phyloP scores from a whole-genome alignment of 2,797 vertebrate genomes.

The Crenichthys baileyi region DNA sequence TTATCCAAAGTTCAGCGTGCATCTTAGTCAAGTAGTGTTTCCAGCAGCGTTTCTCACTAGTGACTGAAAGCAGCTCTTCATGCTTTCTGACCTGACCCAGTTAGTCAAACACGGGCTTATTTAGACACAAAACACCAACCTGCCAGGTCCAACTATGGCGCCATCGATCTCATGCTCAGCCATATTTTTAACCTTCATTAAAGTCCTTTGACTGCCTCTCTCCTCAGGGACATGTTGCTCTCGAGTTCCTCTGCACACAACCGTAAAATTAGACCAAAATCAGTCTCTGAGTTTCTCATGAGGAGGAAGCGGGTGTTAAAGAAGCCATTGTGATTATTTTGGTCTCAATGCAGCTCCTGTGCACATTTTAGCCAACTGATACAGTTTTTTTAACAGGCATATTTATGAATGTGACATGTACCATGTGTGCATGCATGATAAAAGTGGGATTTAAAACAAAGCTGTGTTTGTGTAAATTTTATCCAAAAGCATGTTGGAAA shows the following conservation, averaged over 20 bases:
- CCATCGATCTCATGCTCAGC: slow-evolving; percentile 19
- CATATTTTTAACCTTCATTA: slow-evolving; percentile 51
- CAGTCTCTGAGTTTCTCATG: slow-evolving; percentile 30
- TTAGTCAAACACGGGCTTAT: slow-evolving; percentile 68
- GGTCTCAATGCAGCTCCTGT: slow-evolving; percentile 59
- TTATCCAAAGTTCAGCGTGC: slow-evolving; percentile 19
- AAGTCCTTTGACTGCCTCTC: slow-evolving; percentile 8
- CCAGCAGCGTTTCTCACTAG: slow-evolving; percentile 27
- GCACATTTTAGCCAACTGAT: slow-evolving; percentile 23
- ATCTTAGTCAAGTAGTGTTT: slow-evolving; percentile 25
- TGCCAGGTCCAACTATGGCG: slow-evolving; percentile 16
- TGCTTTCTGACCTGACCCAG: slow-evolving; percentile 63
- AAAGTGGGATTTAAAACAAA: slow-evolving; percentile 36
- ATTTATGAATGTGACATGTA: slow-evolving; percentile 10
- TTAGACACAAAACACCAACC: slow-evolving; percentile 63
- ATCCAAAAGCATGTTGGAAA: slow-evolving; percentile 9
- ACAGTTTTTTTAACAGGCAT: slow-evolving; percentile 21
- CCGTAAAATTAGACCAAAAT: slow-evolving; percentile 44
- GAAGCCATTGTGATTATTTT: slow-evolving; percentile 62
- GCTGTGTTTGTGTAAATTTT: slow-evolving; percentile 33
- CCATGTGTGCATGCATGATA: slow-evolving; percentile 19
- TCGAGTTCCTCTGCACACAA: slow-evolving; percentile 22
- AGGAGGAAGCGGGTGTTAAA: slow-evolving; percentile 53
- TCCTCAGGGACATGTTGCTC: slow-evolving; percentile 30
- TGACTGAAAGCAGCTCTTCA: slow-evolving; percentile 55